Conservation (phyloP, 2,888 invertebrate species). For the Hyles lineata region DNA sequence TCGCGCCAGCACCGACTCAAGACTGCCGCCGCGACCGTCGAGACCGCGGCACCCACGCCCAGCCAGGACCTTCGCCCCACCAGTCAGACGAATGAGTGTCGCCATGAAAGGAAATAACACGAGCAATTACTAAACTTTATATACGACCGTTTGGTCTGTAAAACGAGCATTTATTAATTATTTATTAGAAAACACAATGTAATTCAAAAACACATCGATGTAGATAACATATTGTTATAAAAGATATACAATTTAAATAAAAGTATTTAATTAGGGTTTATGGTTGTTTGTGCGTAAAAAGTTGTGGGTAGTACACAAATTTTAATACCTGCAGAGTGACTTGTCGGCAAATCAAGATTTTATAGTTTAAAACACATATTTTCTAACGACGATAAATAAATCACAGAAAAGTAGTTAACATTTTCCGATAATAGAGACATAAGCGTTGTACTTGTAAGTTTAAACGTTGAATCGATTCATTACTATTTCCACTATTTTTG, state of each 20-base stretch:
- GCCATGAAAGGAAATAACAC: slow-evolving; percentile 89
- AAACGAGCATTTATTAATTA: not conserved
- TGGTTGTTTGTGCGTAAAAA: too few species aligned
- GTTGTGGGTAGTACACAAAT: too few species aligned
- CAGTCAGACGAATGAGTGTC: slow-evolving; percentile 90
- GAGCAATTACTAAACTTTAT: slow-evolving; percentile 67
- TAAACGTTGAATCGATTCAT: too few species aligned
- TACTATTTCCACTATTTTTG: too few species aligned
- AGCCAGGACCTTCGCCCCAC: slow-evolving; percentile 73
- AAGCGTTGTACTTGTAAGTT: too few species aligned
- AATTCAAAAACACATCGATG: not conserved
- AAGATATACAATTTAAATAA: not conserved
- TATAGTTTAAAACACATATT: too few species aligned
- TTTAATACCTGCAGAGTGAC: too few species aligned
- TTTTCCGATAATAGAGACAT: too few species aligned
- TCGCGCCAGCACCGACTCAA: slow-evolving; percentile 89
- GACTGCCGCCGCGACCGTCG: slow-evolving; percentile 84
- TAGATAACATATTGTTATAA: not conserved
- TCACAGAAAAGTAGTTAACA: too few species aligned
- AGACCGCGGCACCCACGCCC: slow-evolving; percentile 82
- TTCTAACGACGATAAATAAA: too few species aligned
- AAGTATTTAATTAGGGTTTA: too few species aligned
- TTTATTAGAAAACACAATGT: not conserved
- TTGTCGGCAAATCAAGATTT: too few species aligned
- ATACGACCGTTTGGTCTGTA: not conserved